A percentile compares a stretch with the other conserved stretches of the same genome.
phyloP scores from a whole-genome alignment of 2,888 invertebrate species.

The Ophioninae sp. region DNA sequence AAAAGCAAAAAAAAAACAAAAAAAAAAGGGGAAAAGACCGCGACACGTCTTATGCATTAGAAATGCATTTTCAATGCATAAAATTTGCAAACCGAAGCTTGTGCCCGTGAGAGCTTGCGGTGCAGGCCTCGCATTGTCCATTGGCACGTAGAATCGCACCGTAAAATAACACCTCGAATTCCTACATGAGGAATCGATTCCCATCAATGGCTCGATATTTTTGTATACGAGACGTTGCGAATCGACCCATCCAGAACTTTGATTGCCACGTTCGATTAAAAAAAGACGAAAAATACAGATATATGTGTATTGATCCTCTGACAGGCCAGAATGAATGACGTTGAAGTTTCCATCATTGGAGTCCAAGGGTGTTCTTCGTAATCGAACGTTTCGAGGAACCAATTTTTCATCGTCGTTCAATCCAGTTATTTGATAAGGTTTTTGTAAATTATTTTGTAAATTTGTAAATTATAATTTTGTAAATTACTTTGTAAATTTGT shows the following conservation, averaged over 20 bases:
- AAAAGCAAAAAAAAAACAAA: neutral
- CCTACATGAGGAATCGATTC: slow-evolving; percentile 8
- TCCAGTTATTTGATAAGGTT: no score
- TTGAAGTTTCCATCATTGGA: no score
- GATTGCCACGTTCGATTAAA: neutral
- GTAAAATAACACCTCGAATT: neutral
- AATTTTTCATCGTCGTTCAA: no score
- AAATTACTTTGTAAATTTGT: no score
- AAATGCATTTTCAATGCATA: slow-evolving; percentile 46
- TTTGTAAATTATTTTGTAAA: no score
- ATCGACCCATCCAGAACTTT: neutral
- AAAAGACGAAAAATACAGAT: slow-evolving; percentile 8
- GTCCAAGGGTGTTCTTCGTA: no score
- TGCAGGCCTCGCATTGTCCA: slow-evolving; percentile 16
- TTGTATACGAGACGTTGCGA: neutral
- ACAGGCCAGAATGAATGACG: no score
- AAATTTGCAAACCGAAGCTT: slow-evolving; percentile 20
- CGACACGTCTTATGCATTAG: slow-evolving; percentile 22
- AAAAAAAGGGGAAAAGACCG: neutral
- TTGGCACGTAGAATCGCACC: neutral
- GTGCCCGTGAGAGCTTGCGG: neutral
- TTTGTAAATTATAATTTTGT: no score
- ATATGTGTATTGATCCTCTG: no score
- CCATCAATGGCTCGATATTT: neutral
- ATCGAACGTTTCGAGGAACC: no score